Evolutionary conservation across 2,888 invertebrate genomes (phyloP), one percentile per base, ranked within the genome.

Genomic region (Bellardia bayeri): DNA sequence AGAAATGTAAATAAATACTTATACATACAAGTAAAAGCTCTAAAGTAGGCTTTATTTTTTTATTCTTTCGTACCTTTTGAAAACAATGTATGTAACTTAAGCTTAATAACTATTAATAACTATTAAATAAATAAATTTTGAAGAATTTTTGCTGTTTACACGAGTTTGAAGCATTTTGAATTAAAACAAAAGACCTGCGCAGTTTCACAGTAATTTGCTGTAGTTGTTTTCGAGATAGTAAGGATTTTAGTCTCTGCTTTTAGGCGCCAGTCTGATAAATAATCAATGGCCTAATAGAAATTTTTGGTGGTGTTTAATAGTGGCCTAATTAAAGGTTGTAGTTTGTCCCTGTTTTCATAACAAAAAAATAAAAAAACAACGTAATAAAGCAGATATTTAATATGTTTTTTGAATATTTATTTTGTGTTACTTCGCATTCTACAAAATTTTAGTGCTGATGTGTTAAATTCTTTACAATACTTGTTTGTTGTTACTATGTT

Each of bases 361-460:
- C 23, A 23, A 23, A 23, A 23, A 23, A 23, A 23, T 23, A 16
- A 7, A 56, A 56, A 5, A 56, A 23, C 11, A 33, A 30, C 58
- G 58, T 61, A 33, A 61, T 61, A 64, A 14, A 64, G 0, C 37
- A 37, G 64, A 51, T 51, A 76, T 64, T 64, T 76, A 51, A 76
- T 5, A 23, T 51, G 8, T 45, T 56, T 40, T 45, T 61, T 45
- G 30, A 0, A 13, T 40, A 6, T 54, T 9, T 45, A 9, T 23
- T 74, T 8, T 61, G 16, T 5, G n/a, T 23, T 30, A 16, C 9
- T 23, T 23, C 1, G 23, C 23, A 23, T 23, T 23, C 23, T 23
- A 23, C 7, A 42, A 80, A 23, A 49, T 42, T 58, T 74, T 74
- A 49, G 33, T 68, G 82, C 82, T 82, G 75, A 82, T 14, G n/a